Evolutionary conservation across 2,888 invertebrate genomes (phyloP), one percentile per base, ranked within the genome.

Genomic region (Seladonia tumulorum): DNA sequence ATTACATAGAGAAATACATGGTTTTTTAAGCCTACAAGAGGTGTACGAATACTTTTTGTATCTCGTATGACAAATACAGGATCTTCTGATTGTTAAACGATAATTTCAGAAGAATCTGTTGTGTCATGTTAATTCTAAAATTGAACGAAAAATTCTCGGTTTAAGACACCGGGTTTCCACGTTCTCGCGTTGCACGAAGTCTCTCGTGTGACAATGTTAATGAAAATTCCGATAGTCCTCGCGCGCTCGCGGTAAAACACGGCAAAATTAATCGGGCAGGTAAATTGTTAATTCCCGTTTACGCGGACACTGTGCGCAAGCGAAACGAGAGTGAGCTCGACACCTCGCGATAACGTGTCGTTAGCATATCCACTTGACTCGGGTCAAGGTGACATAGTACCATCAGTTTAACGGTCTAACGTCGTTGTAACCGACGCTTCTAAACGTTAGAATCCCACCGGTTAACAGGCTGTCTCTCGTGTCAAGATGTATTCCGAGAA

Each of bases 381-480:
- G 39, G 81, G 77, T 82, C 81, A 77, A 82, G 77, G 81, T 77
- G 77, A 66, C 72, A 66, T n/a, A 42, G 76, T 76, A 76, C 66
- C 53, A 68, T 76, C 75, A 47, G 70, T 81, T 81, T 75, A 71
- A 68, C 81, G 76, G 81, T 76, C 39, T 60, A 75, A 81, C 76
- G 81, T 60, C n/a, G 76, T 47, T 71, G 76, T 66, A 74, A 75
- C 49, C 39, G 80, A 60, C 76, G 81, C 81, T 35, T 76, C 71
- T 18, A 45, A 57, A 75, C 49, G 75, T 70, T 42, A 29, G 60
- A 29, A 60, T 49, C 74, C 57, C 75, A 35, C 42, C 2, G 68
- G 82, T 80, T 66, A 79, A 75, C 78, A 60, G 77, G 47, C 53
- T 63, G 49, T 29, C 35, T 68, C 57, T 29, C 22, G 63, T 42